Evolutionary conservation across 2,113 vertebrate genomes (phyloP), one percentile per base, ranked within the genome.

Genomic region (Cricetomys ansorgei): DNA sequence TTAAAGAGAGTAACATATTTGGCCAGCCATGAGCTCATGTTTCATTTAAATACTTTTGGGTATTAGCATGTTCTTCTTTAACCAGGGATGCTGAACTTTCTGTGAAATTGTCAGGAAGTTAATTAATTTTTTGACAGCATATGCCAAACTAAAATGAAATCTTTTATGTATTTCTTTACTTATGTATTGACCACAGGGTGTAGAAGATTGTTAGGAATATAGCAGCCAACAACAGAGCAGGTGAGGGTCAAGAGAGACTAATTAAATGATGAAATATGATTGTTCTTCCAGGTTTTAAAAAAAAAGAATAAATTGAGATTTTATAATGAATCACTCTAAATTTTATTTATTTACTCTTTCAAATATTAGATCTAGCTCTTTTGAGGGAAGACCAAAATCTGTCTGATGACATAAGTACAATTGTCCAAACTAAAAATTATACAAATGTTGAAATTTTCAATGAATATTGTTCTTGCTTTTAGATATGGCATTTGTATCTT

Each of bases 391-490:
- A 83, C 40, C 40, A 1, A 91, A 77, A 45, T 81, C 9, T 92
- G 8, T 40, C 25, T 89, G 40, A 67, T 53, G n/a, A 27, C 67
- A 53, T 73, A 50, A 84, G 16, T 80, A 43, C 15, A 93, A 37
- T 84, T 92, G 34, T 69, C 23, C 5, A n/a, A 86, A 95, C 48
- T 40, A 86, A 89, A 85, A 93, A 67, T 34, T 21, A 57, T 7
- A 6, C 1, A 55, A 31, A 23, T 27, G 13, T 89, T 89, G 45
- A 87, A 73, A 88, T 29, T 87, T 77, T 80, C 17, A 10, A 45
- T 75, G 19, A 80, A 45, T 95, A 57, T 93, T 95, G 6, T 72
- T 90, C 21, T 92, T 93, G 48, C 3, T n/a, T 93, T 90, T 95
- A 76, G 4, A 86, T 62, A 7, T 55, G 17, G 34, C 73, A n/a